Conservation (phyloP, 1,140 invertebrate genomes). For the Chymomyza costata region DNA sequence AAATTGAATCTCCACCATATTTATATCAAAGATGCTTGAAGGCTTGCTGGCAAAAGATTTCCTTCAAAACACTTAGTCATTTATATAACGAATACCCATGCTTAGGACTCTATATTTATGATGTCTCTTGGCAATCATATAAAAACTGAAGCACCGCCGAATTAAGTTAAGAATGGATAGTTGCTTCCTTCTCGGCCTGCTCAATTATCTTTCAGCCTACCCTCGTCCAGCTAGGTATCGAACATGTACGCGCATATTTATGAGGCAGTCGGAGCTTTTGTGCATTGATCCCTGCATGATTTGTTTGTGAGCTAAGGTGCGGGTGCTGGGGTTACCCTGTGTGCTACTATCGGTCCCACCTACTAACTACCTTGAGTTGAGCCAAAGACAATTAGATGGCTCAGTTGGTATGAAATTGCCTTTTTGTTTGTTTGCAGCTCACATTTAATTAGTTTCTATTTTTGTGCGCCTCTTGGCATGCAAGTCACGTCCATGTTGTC, state of each 20-base stretch:
- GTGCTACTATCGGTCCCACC: constrained; percentile 20
- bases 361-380: not conserved
- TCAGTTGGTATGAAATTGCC: constrained; percentile 5
- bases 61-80: too few species aligned
- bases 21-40: too few species aligned
- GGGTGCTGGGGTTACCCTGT: constrained; percentile 4
- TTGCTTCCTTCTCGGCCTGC: too few species aligned
- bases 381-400: constrained; percentile 19
- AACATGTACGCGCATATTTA: constrained; percentile 60
- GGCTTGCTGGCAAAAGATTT: too few species aligned
- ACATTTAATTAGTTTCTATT: constrained; percentile 54
- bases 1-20: too few species aligned
- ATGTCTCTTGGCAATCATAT: too few species aligned
- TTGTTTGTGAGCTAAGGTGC: constrained; percentile 30
- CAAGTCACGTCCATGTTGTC: constrained; percentile 45
- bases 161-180: too few species aligned
- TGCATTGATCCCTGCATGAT: too few species aligned
- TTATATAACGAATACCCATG: too few species aligned
- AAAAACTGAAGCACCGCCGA: too few species aligned
- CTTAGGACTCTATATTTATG: too few species aligned
- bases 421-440: constrained; percentile 5
- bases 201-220: too few species aligned
- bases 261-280: constrained; percentile 39
- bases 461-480: constrained; percentile 23
- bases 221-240: constrained; percentile 1